Percentiles rank a stretch among this genome's conserved stretches.
Evolutionary conservation across 2,888 invertebrate genomes (phyloP).

Genomic region (Diarsia rubi): DNA sequence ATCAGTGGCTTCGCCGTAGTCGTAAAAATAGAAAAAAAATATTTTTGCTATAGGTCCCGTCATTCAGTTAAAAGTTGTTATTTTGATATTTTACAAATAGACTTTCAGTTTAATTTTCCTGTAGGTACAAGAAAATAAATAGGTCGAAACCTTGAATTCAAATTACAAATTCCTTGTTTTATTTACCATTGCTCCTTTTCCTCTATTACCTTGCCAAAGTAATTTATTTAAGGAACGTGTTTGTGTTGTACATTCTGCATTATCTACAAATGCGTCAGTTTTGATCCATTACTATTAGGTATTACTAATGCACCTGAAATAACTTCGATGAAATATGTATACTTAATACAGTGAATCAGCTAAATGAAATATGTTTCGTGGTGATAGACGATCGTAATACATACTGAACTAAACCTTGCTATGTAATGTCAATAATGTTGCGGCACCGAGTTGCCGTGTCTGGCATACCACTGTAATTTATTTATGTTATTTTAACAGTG

Average conservation of each 20-base stretch:
- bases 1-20: no score
- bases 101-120: no score
- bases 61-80: no score
- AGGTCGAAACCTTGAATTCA: background rate
- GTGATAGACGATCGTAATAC: background rate
- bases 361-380: background rate
- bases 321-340: conserved; percentile 14
- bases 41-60: no score
- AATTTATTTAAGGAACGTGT: conserved; percentile 25
- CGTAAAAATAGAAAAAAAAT: no score
- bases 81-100: no score
- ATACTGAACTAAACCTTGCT: no score
- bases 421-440: no score
- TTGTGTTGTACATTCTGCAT: conserved; percentile 13
- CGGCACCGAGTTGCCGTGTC: no score
- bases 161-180: background rate
- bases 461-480: no score
- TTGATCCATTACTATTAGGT: conserved; percentile 25
- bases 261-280: conserved; percentile 5
- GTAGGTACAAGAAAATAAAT: background rate
- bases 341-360: conserved; percentile 14
- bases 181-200: background rate
- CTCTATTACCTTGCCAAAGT: conserved; percentile 18
- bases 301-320: background rate
- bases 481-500: no score